Evolutionary conservation across 2,797 vertebrate species (phyloP).

Genomic region (Poeciliopsis paucimaculata): DNA sequence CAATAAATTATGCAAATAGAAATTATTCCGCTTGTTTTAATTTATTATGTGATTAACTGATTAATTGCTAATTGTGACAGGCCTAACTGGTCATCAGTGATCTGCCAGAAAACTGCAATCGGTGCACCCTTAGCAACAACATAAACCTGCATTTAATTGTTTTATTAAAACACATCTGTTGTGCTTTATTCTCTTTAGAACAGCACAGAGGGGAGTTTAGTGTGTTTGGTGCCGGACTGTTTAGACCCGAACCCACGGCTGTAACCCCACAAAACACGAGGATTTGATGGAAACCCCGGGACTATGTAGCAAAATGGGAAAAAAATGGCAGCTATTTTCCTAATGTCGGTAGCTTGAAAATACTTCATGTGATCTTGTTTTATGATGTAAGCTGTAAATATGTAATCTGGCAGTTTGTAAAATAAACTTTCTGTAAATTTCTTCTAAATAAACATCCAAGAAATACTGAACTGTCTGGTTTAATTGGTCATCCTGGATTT

Average conservation of each 20-base stretch:
- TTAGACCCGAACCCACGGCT: conserved; percentile 10
- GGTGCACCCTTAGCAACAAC: background rate
- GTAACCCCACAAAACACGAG: conserved; percentile 21
- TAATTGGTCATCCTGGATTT: background rate
- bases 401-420: conserved; percentile 13
- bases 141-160: background rate
- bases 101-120: background rate
- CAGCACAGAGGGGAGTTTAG: conserved; percentile 64
- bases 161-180: background rate
- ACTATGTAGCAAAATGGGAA: conserved; percentile 58
- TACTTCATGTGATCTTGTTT: conserved; percentile 7
- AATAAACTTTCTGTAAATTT: background rate
- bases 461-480: background rate
- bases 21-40: too few relatives aligned
- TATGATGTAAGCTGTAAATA: conserved; percentile 6
- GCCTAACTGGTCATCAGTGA: too few relatives aligned
- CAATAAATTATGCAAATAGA: too few relatives aligned
- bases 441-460: background rate
- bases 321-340: conserved; percentile 72
- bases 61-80: too few relatives aligned
- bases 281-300: conserved; percentile 6
- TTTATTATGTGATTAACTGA: too few relatives aligned
- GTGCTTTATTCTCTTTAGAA: conserved; percentile 50
- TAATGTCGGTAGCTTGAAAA: conserved; percentile 30
- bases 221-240: conserved; percentile 77